phyloP scores from a whole-genome alignment of 2,888 invertebrate genomes.

The Heteromyza rotundicornis region DNA sequence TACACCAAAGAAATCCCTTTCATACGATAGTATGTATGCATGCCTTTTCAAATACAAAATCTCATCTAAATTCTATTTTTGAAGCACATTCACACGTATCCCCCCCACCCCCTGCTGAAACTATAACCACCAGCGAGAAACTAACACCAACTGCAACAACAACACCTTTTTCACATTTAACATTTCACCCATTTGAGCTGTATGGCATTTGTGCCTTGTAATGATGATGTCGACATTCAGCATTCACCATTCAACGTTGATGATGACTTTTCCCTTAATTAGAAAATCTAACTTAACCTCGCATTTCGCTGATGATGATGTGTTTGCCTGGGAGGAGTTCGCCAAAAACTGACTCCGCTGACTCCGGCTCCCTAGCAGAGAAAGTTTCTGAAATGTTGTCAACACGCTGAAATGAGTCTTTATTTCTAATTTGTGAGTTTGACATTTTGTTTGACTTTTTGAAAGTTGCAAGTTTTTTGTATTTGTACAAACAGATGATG shows the following conservation, averaged over 20 bases:
- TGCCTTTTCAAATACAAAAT: too few species aligned
- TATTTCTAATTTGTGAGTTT: too few species aligned
- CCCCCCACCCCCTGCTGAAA: background rate
- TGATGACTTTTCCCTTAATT: constrained; percentile 51
- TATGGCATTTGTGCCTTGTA: background rate
- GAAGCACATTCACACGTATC: background rate
- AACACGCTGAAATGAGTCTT: too few species aligned
- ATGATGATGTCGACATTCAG: background rate
- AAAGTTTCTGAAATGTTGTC: background rate
- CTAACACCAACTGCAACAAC: background rate
- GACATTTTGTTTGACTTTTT: too few species aligned
- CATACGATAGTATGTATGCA: too few species aligned
- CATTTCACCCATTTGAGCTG: background rate
- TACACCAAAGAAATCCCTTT: too few species aligned
- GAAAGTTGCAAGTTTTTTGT: too few species aligned
- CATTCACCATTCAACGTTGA: too few species aligned
- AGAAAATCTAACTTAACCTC: constrained; percentile 44
- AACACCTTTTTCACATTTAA: background rate
- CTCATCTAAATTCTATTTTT: too few species aligned
- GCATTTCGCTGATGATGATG: background rate
- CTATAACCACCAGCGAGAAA: too few species aligned
- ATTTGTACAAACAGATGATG: too few species aligned
- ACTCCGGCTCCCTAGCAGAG: constrained; percentile 13
- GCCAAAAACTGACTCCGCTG: background rate
- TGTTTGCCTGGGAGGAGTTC: background rate